Evolutionary conservation across 2,113 vertebrate genomes (phyloP), one percentile per base, ranked within the genome.

Genomic region (Austrofundulus limnaeus): DNA sequence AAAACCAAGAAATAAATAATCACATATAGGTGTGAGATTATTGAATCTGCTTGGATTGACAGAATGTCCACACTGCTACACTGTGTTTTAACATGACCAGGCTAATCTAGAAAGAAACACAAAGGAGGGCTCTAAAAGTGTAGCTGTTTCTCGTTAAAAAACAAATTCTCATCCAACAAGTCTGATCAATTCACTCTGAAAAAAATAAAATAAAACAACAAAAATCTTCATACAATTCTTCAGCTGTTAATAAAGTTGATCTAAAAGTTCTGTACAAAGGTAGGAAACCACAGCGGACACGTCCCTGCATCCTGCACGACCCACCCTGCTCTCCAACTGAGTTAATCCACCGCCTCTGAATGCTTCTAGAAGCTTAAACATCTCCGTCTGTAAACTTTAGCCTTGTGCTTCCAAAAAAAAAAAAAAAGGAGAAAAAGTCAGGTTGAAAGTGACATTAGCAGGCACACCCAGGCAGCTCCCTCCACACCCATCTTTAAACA

Each of bases 1-100:
- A 80, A 84, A 90, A 73, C 73, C 89, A 61, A 49, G n/a, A 42
- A 42, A 91, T 88, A 91, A 91, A 90, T 88, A 86, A 87, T 83
- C 80, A 87, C 62, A 87, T 78, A 78, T 76, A 72, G 16, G 42
- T 83, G 49, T 76, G 4, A 21, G 65, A 77, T 86, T 15, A 37
- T 71, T 70, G 67, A 53, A 72, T 83, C 81, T 75, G 59, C 31
- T 48, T 37, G 28, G 66, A 61, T 70, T 79, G 43, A 54, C 55
- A 25, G 66, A 58, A 70, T 77, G 61, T 42, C 12, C 50, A 71
- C 61, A 55, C 63, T 64, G 80, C 80, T 79, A 66, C 80, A 62
- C 72, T 56, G 48, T 77, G 25, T 28, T 7, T 28, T 28, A 7
- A n/a, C n/a, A 78, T 74, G 53, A 76, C 75, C 34, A 57, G 70